Base-by-base conservation (phyloP, 2,888 invertebrate species). In the Ochropacha duplaris region DNA sequence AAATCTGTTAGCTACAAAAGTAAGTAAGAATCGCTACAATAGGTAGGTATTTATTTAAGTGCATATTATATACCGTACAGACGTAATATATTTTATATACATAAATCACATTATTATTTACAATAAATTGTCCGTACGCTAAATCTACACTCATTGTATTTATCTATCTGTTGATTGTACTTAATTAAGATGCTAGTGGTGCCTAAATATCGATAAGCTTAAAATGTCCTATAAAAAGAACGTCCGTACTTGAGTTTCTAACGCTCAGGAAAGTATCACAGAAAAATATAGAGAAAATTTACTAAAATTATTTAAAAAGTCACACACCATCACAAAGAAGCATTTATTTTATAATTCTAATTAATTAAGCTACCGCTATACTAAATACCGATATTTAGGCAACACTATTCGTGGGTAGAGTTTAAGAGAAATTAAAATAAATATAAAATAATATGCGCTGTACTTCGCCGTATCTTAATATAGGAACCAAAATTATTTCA, bases 401-500 rank as follows among this genome's bases (percentile, higher is more conserved):
- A 52, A 51, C 51, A 28, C 28, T 51, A 28, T 51, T 26, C 14
- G 6, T 9, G 26, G 28, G 50, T 51, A 51, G 14, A 16, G 19
- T 16, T 50, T 68, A 69, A 78, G 68, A 72, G 70, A 71, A 66
- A 76, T 76, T 75, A 71, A 67, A 71, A 72, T 74, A 85, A 87
- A 88, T 85, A 88, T 80, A 83, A 79, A 86, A 84, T 69, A 76
- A 81, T 84, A 88, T 82, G 78, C 82, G 66, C 75, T 72, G 77
- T 73, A 75, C 19, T 73, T 66, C 68, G 71, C 71, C 79, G 81
- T 88, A 90, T 85, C 89, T 89, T 90, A 91, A 80, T 79, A 88
- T 92, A 92, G 92, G 92, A 92, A 92, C 92, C 90, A 92, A 92
- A 91, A 87, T 83, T 76, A 81, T 76, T 82, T 73, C 76, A 66